Evolutionary conservation across 1,140 invertebrate genomes (phyloP), one percentile per base, ranked within the genome.

Genomic region (Apocrypta bakeri): DNA sequence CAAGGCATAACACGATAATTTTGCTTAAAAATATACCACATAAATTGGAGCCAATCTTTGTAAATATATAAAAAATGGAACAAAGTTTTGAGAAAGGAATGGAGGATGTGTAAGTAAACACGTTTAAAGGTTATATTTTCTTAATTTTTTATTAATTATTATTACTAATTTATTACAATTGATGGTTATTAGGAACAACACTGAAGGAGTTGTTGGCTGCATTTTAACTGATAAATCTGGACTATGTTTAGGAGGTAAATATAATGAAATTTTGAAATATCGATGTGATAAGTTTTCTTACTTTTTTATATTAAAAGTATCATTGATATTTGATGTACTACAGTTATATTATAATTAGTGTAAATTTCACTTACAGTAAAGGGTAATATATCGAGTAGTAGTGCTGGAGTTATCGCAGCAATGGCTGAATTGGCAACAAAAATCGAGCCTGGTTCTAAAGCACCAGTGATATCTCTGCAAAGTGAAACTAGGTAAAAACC

Each of bases 351-450:
- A n/a, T n/a, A n/a, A n/a, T n/a, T n/a, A n/a, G n/a, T n/a, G n/a
- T n/a, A n/a, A n/a, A 77, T 2, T 56, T 56, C 7, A n/a, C 17
- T 84, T 79, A 25, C n/a, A 92, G 92, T 82, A 40, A 92, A 90
- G 84, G 92, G 92, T 21, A 84, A 86, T 82, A 90, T 90, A 63
- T 91, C 91, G 0, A 88, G 86, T 61, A 87, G 92, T 24, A 92
- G 91, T 83, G 89, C 92, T 66, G 92, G 92, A 7, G 85, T 92
- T 73, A 90, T 93, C 84, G 90, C 91, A 69, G 92, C 92, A 12
- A 91, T 93, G 78, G 88, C 90, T 2, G 88, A 91, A 82, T 87
- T 91, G 85, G 91, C 88, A 48, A 88, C 86, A 56, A 91, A 92
- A 86, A 83, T 93, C n/a, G 91, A 93, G 66, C 89, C 90, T 31